Evolutionary conservation across 2,113 vertebrate species (phyloP), one percentile per base, ranked within the genome.

Genomic region (Oriolus oriolus): DNA sequence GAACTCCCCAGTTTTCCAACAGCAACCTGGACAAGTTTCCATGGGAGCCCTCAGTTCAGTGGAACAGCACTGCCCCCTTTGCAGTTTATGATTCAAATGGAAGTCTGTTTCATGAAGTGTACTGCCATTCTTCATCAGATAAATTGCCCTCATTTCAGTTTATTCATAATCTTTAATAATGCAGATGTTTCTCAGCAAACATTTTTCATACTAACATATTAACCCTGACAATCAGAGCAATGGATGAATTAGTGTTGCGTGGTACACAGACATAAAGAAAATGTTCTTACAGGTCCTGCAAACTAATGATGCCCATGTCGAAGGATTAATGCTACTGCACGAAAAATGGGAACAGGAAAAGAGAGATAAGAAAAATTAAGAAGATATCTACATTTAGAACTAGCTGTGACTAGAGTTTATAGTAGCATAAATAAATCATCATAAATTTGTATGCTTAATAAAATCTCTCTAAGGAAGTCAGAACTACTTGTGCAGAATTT

Each of bases 111-210:
- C 47, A 84, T 4, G 7, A 53, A 79, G 3, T 7, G 3, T 33
- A 13, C 37, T 78, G 27, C 60, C 86, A 54, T 93, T 93, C 57
- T 44, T 93, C 50, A 85, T 85, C 71, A 84, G 63, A 94, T 75
- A 81, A 94, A 90, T 95, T 78, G 18, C 75, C 44, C 30, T 89
- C 24, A 19, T 91, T 92, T 94, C 84, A 66, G 73, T 94, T 95
- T 94, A 92, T 95, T 93, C 74, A 80, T 95, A 88, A 94, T 87
- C 63, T 95, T 95, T 93, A 96, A 94, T 96, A 95, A 94, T 19
- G 54, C 50, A 94, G 61, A 79, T 87, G 45, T 84, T 97, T 90
- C 68, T 81, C 69, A 87, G 64, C 47, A 91, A 74, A 39, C 82
- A 90, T 93, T 97, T 93, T 94, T 96, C 83, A 75, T 60, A 64